Evolutionary conservation across 2,797 vertebrate species (phyloP).

Genomic region (Ciconia nigra): DNA sequence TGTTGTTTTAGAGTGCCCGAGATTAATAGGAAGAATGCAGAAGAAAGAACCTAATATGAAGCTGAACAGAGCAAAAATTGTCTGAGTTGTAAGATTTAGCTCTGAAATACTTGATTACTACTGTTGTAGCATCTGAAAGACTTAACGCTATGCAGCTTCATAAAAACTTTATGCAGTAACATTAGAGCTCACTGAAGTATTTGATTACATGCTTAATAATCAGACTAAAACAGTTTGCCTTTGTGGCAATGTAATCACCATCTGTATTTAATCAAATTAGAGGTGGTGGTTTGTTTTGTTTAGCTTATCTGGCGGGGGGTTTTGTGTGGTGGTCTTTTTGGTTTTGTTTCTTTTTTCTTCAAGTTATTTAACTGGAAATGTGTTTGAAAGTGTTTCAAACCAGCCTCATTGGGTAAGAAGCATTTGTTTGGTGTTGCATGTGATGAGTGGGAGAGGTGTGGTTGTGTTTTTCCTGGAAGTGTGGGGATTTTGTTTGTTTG

Average conservation of each 20-base stretch:
- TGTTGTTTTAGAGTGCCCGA: not conserved
- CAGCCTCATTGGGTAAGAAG: not conserved
- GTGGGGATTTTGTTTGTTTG: not conserved
- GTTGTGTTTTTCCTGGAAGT: not conserved
- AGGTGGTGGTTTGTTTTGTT: not conserved
- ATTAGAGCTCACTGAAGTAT: not conserved
- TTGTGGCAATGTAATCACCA: not conserved
- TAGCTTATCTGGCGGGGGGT: not conserved
- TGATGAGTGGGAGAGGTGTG: not conserved
- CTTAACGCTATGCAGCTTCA: not conserved
- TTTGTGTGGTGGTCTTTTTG: not conserved
- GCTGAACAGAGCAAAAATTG: not conserved
- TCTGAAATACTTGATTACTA: not conserved
- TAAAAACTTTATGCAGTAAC: not conserved
- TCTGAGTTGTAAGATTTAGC: rapidly evolving
- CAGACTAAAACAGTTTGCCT: not conserved
- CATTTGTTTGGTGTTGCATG: not conserved
- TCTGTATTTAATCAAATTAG: not conserved
- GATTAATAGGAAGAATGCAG: not conserved
- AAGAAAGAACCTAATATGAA: not conserved
- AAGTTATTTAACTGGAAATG: not conserved
- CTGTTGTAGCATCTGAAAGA: not conserved
- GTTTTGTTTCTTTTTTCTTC: not conserved
- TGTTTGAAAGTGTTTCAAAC: not conserved
- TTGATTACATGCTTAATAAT: not conserved